Percentiles rank a stretch among this genome's conserved stretches.
phyloP scores from a whole-genome alignment of 1,140 invertebrate genomes.

The Drosophila nebulosa region DNA sequence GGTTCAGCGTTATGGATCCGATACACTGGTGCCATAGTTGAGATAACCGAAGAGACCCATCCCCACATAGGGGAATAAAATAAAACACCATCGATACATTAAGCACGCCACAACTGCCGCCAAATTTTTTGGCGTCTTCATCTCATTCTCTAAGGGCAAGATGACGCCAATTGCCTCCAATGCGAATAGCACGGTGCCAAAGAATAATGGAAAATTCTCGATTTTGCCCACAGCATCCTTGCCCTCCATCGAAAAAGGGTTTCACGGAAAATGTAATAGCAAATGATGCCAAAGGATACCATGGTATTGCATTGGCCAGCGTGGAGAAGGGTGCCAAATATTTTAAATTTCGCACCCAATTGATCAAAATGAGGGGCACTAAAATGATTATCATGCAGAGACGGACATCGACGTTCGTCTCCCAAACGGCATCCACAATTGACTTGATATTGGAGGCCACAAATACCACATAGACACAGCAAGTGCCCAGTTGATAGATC shows the following conservation, averaged over 20 bases:
- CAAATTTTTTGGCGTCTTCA: slow-evolving; percentile 89
- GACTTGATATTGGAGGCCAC: slow-evolving; percentile 87
- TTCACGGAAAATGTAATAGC: slow-evolving; percentile 85
- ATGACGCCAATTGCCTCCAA: slow-evolving; percentile 91
- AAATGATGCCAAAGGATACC: slow-evolving; percentile 85
- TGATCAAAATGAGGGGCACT: slow-evolving; percentile 87
- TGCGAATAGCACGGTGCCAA: slow-evolving; percentile 89
- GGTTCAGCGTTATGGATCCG: slow-evolving; percentile 86
- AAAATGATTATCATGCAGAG: slow-evolving; percentile 86
- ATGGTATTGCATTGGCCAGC: slow-evolving; percentile 87
- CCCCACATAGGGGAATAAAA: slow-evolving; percentile 86
- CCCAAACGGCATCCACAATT: slow-evolving; percentile 82
- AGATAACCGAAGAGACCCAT: slow-evolving; percentile 91
- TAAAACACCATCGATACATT: slow-evolving; percentile 88
- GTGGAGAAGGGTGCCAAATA: slow-evolving; percentile 88
- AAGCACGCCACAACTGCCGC: slow-evolving; percentile 86
- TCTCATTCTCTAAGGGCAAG: slow-evolving; percentile 91
- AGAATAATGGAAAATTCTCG: slow-evolving; percentile 84
- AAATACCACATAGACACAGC: slow-evolving; percentile 94
- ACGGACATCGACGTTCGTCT: slow-evolving; percentile 81
- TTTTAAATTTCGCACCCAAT: slow-evolving; percentile 87
- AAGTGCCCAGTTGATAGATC: slow-evolving; percentile 92
- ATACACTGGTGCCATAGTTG: slow-evolving; percentile 84
- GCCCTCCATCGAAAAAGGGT: slow-evolving; percentile 82
- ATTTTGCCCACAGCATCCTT: slow-evolving; percentile 82